These are phyloP conservation scores for Mastomys natalensis DNA, from an alignment of 2,113 vertebrate species.

Conservation along the genomic window DNA sequence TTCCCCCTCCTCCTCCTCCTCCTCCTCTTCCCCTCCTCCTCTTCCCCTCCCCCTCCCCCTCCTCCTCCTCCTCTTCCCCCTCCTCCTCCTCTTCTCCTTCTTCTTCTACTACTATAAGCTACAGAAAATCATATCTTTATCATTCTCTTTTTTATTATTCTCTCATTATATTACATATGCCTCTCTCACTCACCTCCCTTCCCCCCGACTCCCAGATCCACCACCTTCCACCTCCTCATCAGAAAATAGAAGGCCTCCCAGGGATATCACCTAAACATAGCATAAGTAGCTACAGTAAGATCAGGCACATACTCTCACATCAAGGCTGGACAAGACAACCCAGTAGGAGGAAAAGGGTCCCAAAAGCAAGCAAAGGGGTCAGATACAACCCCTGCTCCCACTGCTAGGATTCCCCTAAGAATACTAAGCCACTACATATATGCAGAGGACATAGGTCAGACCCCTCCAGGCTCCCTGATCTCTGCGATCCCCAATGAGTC, in stretches of 20 bases:
- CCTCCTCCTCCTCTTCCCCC: too few species aligned
- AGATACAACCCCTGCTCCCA: background rate
- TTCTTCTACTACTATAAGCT: background rate
- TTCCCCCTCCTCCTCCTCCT: too few species aligned
- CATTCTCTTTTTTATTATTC: background rate
- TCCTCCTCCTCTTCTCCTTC: too few species aligned
- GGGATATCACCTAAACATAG: background rate
- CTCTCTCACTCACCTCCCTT: background rate
- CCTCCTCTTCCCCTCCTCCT: too few species aligned
- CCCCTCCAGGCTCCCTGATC: too few species aligned
- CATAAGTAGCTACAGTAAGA: background rate
- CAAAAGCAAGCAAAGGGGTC: background rate
- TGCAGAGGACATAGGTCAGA: too few species aligned
- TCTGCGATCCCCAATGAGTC: too few species aligned
- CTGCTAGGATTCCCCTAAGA: background rate
- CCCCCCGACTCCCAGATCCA: background rate
- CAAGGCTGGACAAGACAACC: background rate
- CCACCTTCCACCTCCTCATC: background rate
- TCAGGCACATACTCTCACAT: background rate
- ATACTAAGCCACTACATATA: too few species aligned
- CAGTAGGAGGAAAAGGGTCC: background rate
- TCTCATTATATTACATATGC: background rate
- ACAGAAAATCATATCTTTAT: background rate
- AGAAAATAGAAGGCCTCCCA: background rate
- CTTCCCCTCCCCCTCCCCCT: too few species aligned